Conservation (phyloP, 1,140 invertebrate species). For the Nixonia krombeini region DNA sequence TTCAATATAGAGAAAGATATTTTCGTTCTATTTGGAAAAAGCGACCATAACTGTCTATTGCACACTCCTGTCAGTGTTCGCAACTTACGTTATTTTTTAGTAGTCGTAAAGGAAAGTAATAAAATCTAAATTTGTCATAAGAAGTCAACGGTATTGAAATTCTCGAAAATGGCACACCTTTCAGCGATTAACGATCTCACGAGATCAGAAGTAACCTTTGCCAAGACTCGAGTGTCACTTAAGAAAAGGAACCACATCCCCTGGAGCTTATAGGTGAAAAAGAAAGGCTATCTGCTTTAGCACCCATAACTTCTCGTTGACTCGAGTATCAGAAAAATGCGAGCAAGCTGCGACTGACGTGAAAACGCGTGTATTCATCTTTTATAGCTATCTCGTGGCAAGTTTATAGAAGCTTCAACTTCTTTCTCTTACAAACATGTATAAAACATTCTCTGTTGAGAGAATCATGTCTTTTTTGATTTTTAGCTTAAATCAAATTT, state of each 20-base stretch:
- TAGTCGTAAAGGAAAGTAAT: background rate
- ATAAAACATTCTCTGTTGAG: too few relatives aligned
- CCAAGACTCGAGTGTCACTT: constrained; percentile 21
- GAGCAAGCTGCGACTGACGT: constrained; percentile 57
- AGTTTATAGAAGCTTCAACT: constrained; percentile 12
- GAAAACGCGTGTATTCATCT: constrained; percentile 39
- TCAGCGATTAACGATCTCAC: constrained; percentile 25
- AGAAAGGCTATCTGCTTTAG: constrained; percentile 35
- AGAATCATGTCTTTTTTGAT: too few relatives aligned
- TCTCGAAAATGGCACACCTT: constrained; percentile 1
- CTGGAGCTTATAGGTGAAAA: constrained; percentile 28
- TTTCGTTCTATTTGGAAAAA: too few relatives aligned
- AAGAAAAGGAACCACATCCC: constrained; percentile 20
- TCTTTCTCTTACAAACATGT: constrained; percentile 10
- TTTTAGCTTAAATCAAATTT: too few relatives aligned
- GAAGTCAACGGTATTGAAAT: constrained; percentile 13
- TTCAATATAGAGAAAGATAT: too few relatives aligned
- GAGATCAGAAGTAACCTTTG: constrained; percentile 29
- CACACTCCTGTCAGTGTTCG: too few relatives aligned
- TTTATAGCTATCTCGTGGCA: constrained; percentile 31
- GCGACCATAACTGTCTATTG: too few relatives aligned
- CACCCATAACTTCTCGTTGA: constrained; percentile 52
- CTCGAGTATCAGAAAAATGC: constrained; percentile 56
- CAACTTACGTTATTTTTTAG: too few relatives aligned
- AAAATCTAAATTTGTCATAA: constrained; percentile 15